Percentiles rank a stretch among this genome's conserved stretches.
phyloP scores from a whole-genome alignment of 2,888 invertebrate species.

The Salticus scenicus region DNA sequence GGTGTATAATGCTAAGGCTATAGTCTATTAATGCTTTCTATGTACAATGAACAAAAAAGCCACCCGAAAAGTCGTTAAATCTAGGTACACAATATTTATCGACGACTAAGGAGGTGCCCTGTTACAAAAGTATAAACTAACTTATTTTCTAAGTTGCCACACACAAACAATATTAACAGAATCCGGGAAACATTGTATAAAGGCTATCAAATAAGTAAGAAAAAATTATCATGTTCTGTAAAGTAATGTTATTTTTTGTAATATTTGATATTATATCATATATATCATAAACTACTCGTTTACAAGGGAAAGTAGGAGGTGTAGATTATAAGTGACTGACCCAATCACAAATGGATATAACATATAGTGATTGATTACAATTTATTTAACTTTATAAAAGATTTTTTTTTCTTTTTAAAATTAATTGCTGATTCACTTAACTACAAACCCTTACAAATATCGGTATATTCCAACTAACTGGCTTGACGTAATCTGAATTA shows the following conservation, averaged over 20 bases:
- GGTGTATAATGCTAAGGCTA: slow-evolving; percentile 42
- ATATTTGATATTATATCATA: too few species aligned
- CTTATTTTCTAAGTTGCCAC: slow-evolving; percentile 37
- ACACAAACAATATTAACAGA: slow-evolving; percentile 30
- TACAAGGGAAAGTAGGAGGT: slow-evolving; percentile 23
- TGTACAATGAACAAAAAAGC: slow-evolving; percentile 57
- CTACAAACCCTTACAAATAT: too few species aligned
- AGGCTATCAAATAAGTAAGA: neutral
- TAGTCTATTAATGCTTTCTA: slow-evolving; percentile 61
- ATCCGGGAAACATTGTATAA: slow-evolving; percentile 2
- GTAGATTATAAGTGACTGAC: slow-evolving; percentile 36
- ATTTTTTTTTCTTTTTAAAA: neutral
- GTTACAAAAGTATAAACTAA: slow-evolving; percentile 68
- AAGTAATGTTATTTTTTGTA: neutral
- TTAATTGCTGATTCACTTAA: neutral
- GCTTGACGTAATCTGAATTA: too few species aligned
- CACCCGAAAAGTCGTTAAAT: slow-evolving; percentile 22
- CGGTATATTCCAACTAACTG: too few species aligned
- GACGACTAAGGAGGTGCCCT: slow-evolving; percentile 37
- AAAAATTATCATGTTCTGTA: neutral
- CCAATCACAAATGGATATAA: slow-evolving; percentile 12
- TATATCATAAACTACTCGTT: too few species aligned
- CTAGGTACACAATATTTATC: slow-evolving; percentile 41
- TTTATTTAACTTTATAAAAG: neutral
- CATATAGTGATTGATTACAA: slow-evolving; percentile 23